Percentiles rank a stretch among this genome's conserved stretches.
phyloP scores from a whole-genome alignment of 2,888 invertebrate species.

The Microplitis deprimator region DNA sequence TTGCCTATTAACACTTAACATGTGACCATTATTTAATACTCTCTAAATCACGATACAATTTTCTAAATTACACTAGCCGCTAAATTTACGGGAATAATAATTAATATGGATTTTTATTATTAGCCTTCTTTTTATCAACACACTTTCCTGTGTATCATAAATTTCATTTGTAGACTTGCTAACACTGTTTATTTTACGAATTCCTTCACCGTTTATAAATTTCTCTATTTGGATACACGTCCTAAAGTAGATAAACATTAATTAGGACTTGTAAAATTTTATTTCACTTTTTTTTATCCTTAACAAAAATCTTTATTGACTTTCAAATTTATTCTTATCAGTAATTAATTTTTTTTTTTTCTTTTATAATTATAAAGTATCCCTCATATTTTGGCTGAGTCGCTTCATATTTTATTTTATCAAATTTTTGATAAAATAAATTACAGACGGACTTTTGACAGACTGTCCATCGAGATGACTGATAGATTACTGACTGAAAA shows the following conservation, averaged over 20 bases:
- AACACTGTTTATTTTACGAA: constrained; percentile 15
- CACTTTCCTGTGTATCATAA: not conserved
- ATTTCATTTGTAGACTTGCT: constrained; percentile 16
- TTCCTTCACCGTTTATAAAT: constrained; percentile 3
- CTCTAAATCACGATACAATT: constrained; percentile 5
- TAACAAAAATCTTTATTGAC: not conserved
- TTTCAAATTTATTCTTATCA: not conserved
- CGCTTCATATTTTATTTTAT: too few species aligned
- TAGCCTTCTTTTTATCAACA: not conserved
- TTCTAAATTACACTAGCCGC: constrained; percentile 3
- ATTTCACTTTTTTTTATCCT: not conserved
- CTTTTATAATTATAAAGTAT: too few species aligned
- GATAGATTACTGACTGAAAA: too few species aligned
- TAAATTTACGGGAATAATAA: constrained; percentile 24
- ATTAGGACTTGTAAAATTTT: not conserved
- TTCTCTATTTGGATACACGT: not conserved
- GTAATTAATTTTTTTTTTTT: too few species aligned
- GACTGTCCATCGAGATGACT: too few species aligned
- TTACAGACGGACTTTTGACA: too few species aligned
- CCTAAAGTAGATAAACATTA: not conserved
- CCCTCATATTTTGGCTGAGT: too few species aligned
- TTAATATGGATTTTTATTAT: not conserved
- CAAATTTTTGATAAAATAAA: too few species aligned
- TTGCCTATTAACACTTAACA: constrained; percentile 34
- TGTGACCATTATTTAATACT: constrained; percentile 15